Evolutionary conservation across 1,140 invertebrate species (phyloP).

Genomic region (Planococcus citri): DNA sequence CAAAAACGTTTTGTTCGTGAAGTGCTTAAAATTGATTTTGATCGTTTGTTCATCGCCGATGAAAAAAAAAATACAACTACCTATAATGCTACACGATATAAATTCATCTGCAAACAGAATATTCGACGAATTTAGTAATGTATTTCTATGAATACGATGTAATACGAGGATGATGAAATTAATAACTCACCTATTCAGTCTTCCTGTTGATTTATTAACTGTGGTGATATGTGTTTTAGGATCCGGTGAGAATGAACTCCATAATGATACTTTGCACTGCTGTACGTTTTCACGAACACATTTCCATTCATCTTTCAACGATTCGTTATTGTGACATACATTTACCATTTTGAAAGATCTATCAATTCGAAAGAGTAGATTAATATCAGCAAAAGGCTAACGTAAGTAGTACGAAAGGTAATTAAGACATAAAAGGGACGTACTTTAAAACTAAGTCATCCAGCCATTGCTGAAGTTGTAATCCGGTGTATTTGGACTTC

Average conservation of each 20-base stretch:
- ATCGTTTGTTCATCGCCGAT: too few relatives aligned
- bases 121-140: too few relatives aligned
- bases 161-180: too few relatives aligned
- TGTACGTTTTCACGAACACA: neutral
- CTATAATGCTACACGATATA: too few relatives aligned
- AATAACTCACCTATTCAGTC: constrained; percentile 27
- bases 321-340: constrained; percentile 30
- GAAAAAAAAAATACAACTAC: too few relatives aligned
- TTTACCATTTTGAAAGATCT: constrained; percentile 55
- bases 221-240: constrained; percentile 58
- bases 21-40: too few relatives aligned
- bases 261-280: constrained; percentile 53
- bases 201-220: constrained; percentile 27
- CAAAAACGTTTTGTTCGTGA: too few relatives aligned
- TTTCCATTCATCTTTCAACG: neutral
- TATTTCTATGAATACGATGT: too few relatives aligned
- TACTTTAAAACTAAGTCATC: constrained; percentile 40
- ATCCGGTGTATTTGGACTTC: constrained; percentile 18
- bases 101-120: too few relatives aligned
- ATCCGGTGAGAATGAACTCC: constrained; percentile 82
- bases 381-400: too few relatives aligned
- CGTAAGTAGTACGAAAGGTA: too few relatives aligned
- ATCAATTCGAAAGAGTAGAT: constrained; percentile 32
- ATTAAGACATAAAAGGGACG: too few relatives aligned
- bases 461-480: constrained; percentile 44